Conservation (phyloP, 1,140 invertebrate species). For the Pogonognathellus flavescens region DNA sequence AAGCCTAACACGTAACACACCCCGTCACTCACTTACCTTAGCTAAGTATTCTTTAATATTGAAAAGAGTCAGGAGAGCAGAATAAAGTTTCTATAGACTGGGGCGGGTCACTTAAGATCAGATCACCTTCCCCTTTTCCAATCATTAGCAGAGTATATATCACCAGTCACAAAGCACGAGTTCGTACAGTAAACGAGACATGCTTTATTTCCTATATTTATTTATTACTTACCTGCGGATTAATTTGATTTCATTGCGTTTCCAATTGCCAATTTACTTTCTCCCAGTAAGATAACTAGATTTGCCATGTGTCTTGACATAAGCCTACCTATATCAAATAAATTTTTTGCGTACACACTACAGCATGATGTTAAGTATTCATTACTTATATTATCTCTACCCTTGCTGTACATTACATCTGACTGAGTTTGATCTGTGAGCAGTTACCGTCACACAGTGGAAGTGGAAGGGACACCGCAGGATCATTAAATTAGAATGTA, state of each 20-base stretch:
- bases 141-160: slow-evolving; percentile 25
- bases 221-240: slow-evolving; percentile 28
- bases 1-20: background rate
- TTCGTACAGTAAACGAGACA: background rate
- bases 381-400: slow-evolving; percentile 2
- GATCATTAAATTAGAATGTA: slow-evolving; percentile 31
- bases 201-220: slow-evolving; percentile 41
- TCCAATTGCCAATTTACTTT: slow-evolving; percentile 45
- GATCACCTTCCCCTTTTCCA: slow-evolving; percentile 38
- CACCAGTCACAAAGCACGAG: background rate
- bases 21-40: slow-evolving; percentile 27
- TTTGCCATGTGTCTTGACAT: background rate
- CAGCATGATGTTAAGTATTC: background rate
- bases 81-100: slow-evolving; percentile 34
- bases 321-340: too few species aligned
- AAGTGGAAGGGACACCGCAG: slow-evolving; percentile 28
- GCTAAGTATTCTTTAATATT: background rate
- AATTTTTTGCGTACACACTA: background rate
- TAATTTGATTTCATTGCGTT: slow-evolving; percentile 41
- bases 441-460: background rate
- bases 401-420: background rate
- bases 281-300: background rate
- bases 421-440: background rate
- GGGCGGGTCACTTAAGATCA: slow-evolving; percentile 33
- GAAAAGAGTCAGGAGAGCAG: slow-evolving; percentile 45